Base-by-base conservation (phyloP, 2,888 invertebrate species). In the Polyommatus icarus region DNA sequence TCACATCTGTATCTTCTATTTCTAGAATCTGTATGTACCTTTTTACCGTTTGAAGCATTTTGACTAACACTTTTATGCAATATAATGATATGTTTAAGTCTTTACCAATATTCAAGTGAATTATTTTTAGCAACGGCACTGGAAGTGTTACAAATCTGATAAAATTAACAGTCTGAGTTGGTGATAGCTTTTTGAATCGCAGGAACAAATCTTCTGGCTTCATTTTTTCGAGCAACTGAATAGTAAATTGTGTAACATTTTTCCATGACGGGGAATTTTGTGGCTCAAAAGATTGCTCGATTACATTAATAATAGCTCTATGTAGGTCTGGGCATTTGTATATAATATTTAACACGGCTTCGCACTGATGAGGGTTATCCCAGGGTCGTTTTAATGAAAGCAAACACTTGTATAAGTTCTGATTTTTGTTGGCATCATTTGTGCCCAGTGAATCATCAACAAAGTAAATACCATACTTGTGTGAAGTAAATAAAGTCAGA, bases 391-490 rank as follows among this genome's bases (percentile, higher is more conserved):
- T 95, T 24, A 97, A 87, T 59, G 95, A 95, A 29, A 96, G 94
- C 71, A 97, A 85, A 40, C 97, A 94, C 82, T 95, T 95, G 82
- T 94, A 95, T 77, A 96, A 90, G 78, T 96, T 92, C 80, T 94
- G 94, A 87, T 96, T 96, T 82, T 95, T 94, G 81, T 94, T 94
- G 1, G 90, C 89, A 81, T 94, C 95, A n/a, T 95, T 90, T 67
- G 95, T 93, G 50, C 96, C 97, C 46, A 96, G 87, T 3, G 94
- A 91, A 82, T 95, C 95, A 83, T 97, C 97, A 81, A 95, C 94
- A 85, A 98, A 98, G 82, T 96, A 96, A 15, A 98, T 95, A 8
- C 98, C 98, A 84, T 95, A 87, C 86, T 96, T 97, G 82, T 96
- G 95, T 0, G 97, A 97, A 1, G 97, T 97, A 80, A 97, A 96